Evolutionary conservation across 2,113 vertebrate species (phyloP).

Genomic region (Carassius carassius): DNA sequence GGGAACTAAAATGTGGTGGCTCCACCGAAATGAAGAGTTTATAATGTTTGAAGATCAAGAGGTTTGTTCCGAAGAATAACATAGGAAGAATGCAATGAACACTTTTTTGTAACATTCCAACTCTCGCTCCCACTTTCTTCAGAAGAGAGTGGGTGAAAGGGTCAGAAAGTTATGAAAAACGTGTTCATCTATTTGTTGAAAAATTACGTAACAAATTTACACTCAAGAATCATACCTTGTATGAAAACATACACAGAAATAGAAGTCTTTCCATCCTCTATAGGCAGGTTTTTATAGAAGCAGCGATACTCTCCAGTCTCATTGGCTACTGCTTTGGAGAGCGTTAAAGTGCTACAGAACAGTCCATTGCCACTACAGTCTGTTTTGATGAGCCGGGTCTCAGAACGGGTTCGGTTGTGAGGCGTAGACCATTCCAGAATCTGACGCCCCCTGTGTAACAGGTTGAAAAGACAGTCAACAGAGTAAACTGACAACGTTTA

Average conservation of each 20-base stretch:
- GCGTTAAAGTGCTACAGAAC: slow-evolving; percentile 84
- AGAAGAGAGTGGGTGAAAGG: not conserved
- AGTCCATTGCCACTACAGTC: slow-evolving; percentile 80
- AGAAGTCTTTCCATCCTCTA: slow-evolving; percentile 72
- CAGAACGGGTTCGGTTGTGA: slow-evolving; percentile 71
- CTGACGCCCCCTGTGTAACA: slow-evolving; percentile 80
- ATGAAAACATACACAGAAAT: slow-evolving; percentile 84
- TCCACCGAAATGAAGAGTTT: not conserved
- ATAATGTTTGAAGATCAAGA: slow-evolving; percentile 27
- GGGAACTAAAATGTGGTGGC: slow-evolving; percentile 27
- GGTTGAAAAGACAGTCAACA: not conserved
- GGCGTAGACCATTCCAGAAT: slow-evolving; percentile 86
- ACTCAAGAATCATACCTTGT: slow-evolving; percentile 75
- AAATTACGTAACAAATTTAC: not conserved
- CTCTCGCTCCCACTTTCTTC: slow-evolving; percentile 16
- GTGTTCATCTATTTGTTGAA: not conserved
- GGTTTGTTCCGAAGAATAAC: slow-evolving; percentile 37
- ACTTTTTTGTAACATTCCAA: not conserved
- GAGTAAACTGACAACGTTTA: no score
- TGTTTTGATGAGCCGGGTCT: slow-evolving; percentile 75
- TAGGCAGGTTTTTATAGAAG: slow-evolving; percentile 77
- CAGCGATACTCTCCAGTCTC: slow-evolving; percentile 92
- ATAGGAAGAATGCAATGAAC: slow-evolving; percentile 45
- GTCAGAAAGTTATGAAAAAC: not conserved
- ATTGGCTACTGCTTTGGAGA: slow-evolving; percentile 84